Percentiles rank a stretch among this genome's conserved stretches.
phyloP scores from a whole-genome alignment of 2,888 invertebrate genomes.

The Lycocerus yunnanus region DNA sequence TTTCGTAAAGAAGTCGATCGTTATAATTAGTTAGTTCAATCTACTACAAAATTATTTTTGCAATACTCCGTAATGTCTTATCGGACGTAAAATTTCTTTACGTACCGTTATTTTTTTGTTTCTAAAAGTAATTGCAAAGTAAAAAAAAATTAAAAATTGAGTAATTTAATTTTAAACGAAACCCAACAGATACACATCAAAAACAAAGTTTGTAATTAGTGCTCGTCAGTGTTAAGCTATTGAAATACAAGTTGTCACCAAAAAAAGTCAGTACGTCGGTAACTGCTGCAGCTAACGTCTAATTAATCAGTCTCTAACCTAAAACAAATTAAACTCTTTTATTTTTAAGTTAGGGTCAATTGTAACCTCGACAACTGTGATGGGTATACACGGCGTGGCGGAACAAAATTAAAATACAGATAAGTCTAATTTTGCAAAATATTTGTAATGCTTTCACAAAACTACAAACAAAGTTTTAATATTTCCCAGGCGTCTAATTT shows the following conservation, averaged over 20 bases:
- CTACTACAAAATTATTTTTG: too few species aligned
- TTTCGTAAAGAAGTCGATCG: too few species aligned
- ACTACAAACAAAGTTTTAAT: conserved; percentile 51
- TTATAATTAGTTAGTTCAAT: too few species aligned
- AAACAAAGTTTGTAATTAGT: conserved; percentile 22
- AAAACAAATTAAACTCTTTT: conserved; percentile 20
- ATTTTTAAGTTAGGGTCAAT: neutral
- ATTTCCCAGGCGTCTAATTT: conserved; percentile 49
- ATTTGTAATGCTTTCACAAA: conserved; percentile 31
- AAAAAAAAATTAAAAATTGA: neutral
- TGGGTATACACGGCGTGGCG: too few species aligned
- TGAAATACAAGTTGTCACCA: conserved; percentile 21
- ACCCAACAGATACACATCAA: neutral
- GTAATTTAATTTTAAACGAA: neutral
- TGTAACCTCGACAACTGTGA: too few species aligned
- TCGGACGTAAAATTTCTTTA: too few species aligned
- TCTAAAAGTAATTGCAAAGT: too few species aligned
- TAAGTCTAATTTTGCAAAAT: conserved; percentile 29
- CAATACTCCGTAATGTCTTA: too few species aligned
- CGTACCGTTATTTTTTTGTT: too few species aligned
- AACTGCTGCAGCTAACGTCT: conserved; percentile 27
- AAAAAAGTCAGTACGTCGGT: conserved; percentile 22
- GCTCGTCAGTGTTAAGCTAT: conserved; percentile 16
- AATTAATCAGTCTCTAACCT: conserved; percentile 23
- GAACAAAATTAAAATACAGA: conserved; percentile 8